Evolutionary conservation across 1,140 invertebrate genomes (phyloP).

Genomic region (Cyrtorhinus lividipennis): DNA sequence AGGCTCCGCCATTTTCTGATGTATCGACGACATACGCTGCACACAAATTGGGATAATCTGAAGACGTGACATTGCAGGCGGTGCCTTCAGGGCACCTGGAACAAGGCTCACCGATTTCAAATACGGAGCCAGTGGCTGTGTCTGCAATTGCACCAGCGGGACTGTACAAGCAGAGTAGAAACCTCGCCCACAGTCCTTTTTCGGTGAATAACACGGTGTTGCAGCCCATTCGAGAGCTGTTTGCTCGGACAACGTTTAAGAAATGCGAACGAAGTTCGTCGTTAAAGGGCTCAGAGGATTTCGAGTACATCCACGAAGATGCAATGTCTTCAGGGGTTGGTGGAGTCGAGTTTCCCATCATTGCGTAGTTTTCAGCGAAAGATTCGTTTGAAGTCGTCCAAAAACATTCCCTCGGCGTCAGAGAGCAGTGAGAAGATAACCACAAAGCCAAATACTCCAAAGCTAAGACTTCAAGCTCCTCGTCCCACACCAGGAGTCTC

Average conservation of each 20-base stretch:
- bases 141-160: too few relatives aligned
- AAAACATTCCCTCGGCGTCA: background rate
- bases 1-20: too few relatives aligned
- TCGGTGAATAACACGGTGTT: background rate
- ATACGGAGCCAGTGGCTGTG: background rate
- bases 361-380: background rate
- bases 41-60: background rate
- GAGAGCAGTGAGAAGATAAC: background rate
- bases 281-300: background rate
- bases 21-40: too few relatives aligned
- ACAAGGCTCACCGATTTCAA: background rate
- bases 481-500: background rate
- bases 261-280: background rate
- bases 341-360: background rate
- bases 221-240: background rate
- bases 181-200: background rate
- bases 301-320: background rate
- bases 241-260: background rate
- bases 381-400: constrained; percentile 2
- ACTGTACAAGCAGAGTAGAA: background rate
- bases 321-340: background rate
- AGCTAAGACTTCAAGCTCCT: background rate
- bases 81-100: background rate
- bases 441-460: background rate
- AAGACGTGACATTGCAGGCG: background rate